phyloP scores from a whole-genome alignment of 2,797 vertebrate genomes.

The Cichlasoma orientale region DNA sequence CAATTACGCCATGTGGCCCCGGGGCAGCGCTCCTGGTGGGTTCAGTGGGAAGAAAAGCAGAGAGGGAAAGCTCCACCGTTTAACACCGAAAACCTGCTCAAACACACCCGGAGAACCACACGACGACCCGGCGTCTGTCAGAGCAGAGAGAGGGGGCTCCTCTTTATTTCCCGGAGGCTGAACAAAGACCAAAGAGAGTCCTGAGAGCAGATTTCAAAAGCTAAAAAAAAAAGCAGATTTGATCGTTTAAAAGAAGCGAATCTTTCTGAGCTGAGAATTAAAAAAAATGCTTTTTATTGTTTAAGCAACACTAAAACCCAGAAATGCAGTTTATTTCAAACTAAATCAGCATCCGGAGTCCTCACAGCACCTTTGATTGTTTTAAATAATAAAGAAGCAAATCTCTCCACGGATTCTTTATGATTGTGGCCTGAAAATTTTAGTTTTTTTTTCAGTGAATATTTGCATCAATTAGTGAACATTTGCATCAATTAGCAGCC shows the following conservation, averaged over 20 bases:
- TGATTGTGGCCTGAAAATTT: background rate
- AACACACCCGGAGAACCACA: background rate
- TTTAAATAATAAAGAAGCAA: background rate
- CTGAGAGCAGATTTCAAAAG: background rate
- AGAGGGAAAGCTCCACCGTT: background rate
- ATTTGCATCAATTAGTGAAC: background rate
- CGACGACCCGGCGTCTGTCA: background rate
- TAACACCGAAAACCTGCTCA: background rate
- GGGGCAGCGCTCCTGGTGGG: constrained; percentile 21
- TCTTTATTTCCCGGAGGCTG: no score
- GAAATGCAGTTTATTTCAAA: background rate
- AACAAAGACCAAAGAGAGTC: background rate
- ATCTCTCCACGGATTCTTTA: background rate
- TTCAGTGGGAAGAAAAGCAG: constrained; percentile 9
- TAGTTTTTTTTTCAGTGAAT: background rate
- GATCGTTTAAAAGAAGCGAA: background rate
- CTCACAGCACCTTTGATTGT: background rate
- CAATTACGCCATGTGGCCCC: constrained; percentile 63
- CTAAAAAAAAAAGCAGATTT: no score
- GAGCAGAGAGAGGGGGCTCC: background rate
- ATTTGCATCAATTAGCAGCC: background rate
- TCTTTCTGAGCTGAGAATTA: background rate
- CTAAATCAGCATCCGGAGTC: no score
- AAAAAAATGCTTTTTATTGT: background rate
- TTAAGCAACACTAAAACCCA: background rate